Base-by-base conservation (phyloP, 1,140 invertebrate genomes). In the Camponotus floridanus region DNA sequence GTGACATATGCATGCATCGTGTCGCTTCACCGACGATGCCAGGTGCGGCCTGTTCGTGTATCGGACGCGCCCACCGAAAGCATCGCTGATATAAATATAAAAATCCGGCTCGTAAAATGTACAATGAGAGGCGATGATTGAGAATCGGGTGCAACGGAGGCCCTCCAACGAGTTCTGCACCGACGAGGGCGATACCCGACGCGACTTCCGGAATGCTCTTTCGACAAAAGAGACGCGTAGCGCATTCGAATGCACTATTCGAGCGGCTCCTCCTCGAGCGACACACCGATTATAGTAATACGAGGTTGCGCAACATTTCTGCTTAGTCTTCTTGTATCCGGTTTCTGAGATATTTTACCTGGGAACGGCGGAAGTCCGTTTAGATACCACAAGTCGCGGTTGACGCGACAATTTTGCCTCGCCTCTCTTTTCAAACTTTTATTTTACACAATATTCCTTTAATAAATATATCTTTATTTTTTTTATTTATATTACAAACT, bases 111-210 rank as follows among this genome's bases (percentile, higher is more conserved):
- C 61, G 73, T 76, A 67, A 85, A 85, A 76, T 51, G 67, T 15
- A 51, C 80, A 70, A 86, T 51, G 84, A 86, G 84, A 70, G 65
- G 42, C 64, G 64, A 85, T 79, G 84, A 85, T 79, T 79, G 57
- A 85, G 39, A 64, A 62, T 79, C 83, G 62, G 64, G 61, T 48
- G 26, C 73, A 57, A 48, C 64, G 59, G 11, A 26, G 8, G 57
- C 33, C 18, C 21, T 7, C 36, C n/a, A 42, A 64, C 59, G 9
- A 39, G 26, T 21, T 55, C 13, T 39, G 21, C 21, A 13, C 5
- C 26, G 65, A 42, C 65, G 51, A 55, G 55, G 55, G 39, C 78
- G 78, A 80, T 33, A 80, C 15, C 48, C 65, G 36, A 80, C 3
- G 51, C 78, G 65, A 80, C 36, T 80, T 80, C 65, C 48, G 65